Evolutionary conservation across 2,113 vertebrate species (phyloP), one percentile per base, ranked within the genome.

Genomic region (Macaca fascicularis): DNA sequence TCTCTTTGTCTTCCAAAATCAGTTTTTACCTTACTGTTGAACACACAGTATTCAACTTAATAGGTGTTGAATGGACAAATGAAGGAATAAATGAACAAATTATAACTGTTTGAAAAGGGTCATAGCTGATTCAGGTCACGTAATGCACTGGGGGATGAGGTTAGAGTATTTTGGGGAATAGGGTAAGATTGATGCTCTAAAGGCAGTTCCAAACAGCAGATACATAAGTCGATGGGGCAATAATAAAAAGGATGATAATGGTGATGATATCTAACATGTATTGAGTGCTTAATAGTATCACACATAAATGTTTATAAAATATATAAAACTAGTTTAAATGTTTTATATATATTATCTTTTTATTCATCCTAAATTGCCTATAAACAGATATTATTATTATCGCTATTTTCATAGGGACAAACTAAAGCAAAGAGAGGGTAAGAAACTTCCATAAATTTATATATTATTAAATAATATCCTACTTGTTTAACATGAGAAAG

Each of bases 161-260:
- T 22, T 79, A 48, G 32, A 48, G 27, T 8, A 13, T 78, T 1
- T 0, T 19, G 23, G 14, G 2, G 3, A 20, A 6, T 9, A 32
- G 50, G 17, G 11, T 43, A 17, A 76, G 25, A 45, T n/a, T 43
- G 4, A 20, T 64, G n/a, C 23, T 84, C 23, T 55, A 32, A 92
- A 16, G 5, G 3, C n/a, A 79, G 30, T 1, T 79, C 10, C 40
- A 61, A 45, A 38, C 27, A 92, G 72, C 38, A 74, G 57, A 79
- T 13, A 48, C 3, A 19, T 8, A 89, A 67, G 20, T 89, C 32
- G 30, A 7, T n/a, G 19, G 32, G 14, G 3, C 3, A 27, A 2
- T 35, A 82, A 48, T 20, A 12, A 82, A 40, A 3, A 27, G 7
- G 12, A 6, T 48, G 23, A 0, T n/a, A 35, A 13, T 59, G 40